Conservation (phyloP, 2,113 vertebrate genomes). For the Echinops telfairi region DNA sequence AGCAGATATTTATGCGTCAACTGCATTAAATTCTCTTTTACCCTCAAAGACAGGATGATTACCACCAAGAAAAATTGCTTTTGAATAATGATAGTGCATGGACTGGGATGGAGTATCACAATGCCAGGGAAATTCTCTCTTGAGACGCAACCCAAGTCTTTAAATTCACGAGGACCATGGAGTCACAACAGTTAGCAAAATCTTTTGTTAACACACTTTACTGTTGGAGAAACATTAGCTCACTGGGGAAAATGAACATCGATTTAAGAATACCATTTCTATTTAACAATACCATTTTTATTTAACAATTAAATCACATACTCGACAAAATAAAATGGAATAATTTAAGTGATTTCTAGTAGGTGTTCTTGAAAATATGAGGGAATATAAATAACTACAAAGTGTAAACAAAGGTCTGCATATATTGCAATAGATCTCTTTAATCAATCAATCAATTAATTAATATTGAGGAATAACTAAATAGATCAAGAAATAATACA, state of each 20-base stretch:
- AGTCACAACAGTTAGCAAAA: background rate
- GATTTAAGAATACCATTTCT: background rate
- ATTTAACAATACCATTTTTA: too few species aligned
- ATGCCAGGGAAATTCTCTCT: background rate
- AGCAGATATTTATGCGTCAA: too few species aligned
- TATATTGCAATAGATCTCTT: too few species aligned
- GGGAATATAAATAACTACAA: background rate
- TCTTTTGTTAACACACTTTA: fast-evolving
- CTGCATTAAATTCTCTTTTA: too few species aligned
- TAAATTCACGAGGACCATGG: background rate
- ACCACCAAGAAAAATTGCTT: too few species aligned
- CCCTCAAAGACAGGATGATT: too few species aligned
- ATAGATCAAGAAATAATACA: background rate
- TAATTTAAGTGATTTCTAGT: background rate
- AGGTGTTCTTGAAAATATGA: slow-evolving; percentile 2
- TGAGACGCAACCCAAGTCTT: background rate
- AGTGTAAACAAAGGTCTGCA: background rate
- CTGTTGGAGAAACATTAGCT: too few species aligned
- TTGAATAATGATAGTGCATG: background rate
- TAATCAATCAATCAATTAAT: background rate
- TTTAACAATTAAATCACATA: background rate
- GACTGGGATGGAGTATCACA: fast-evolving
- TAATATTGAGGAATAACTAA: background rate
- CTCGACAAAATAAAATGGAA: background rate
- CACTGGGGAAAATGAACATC: background rate